These are phyloP conservation scores for Nipponacmea schrenckii DNA, from an alignment of 2,888 invertebrate genomes.

Conservation along the genomic window DNA sequence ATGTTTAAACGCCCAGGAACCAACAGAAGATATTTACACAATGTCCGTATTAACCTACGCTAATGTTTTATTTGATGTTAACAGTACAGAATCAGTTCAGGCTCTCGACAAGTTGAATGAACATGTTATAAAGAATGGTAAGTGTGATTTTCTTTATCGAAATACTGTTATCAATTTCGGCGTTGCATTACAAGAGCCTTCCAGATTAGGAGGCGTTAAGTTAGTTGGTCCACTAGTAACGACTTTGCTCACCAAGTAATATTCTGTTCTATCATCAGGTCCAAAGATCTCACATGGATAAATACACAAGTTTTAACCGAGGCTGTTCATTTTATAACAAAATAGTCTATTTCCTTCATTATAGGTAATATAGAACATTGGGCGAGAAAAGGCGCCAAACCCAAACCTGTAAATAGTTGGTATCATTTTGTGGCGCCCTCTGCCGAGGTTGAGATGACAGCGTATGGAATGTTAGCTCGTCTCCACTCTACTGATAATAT, in stretches of 20 bases:
- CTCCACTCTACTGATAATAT: conserved; percentile 60
- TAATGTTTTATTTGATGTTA: conserved; percentile 39
- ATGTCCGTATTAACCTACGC: conserved; percentile 55
- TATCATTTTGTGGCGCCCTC: conserved; percentile 74
- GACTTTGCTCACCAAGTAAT: no score
- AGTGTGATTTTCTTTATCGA: neutral
- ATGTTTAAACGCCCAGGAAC: conserved; percentile 37
- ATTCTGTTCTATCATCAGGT: no score
- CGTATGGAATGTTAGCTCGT: conserved; percentile 83
- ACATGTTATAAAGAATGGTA: conserved; percentile 33
- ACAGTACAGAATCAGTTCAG: conserved; percentile 20
- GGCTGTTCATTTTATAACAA: no score
- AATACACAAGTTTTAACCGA: no score
- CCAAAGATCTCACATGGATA: no score
- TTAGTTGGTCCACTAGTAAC: no score
- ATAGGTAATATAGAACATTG: conserved; percentile 80
- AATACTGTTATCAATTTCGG: no score
- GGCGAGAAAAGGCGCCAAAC: conserved; percentile 63
- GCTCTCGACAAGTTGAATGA: conserved; percentile 35
- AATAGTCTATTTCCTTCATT: no score
- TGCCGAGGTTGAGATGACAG: conserved; percentile 86
- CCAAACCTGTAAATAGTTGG: conserved; percentile 37
- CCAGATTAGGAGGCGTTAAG: no score
- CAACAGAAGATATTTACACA: conserved; percentile 54
- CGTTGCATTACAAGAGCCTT: no score